Percentiles rank a stretch among this genome's conserved stretches.
These are phyloP conservation scores for Somateria mollissima DNA, from an alignment of 2,797 vertebrate species.

Conservation along the genomic window DNA sequence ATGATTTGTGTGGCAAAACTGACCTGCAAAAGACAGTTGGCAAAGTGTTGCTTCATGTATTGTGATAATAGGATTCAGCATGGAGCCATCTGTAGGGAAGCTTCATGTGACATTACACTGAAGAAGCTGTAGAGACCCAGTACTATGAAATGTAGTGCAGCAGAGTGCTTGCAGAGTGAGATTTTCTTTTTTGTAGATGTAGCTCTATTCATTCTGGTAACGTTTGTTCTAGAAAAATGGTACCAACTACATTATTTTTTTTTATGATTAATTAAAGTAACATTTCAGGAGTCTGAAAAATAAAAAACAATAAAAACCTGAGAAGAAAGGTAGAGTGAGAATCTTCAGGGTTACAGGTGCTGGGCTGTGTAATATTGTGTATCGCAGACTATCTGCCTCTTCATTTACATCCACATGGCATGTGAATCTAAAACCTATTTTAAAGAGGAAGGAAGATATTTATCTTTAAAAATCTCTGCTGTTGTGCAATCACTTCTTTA, in stretches of 20 bases:
- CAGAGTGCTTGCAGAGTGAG: background rate
- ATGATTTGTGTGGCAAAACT: conserved; percentile 2
- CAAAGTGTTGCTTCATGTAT: background rate
- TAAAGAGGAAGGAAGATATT: background rate
- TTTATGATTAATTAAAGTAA: background rate
- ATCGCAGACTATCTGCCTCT: background rate
- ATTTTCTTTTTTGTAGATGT: background rate
- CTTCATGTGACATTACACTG: background rate
- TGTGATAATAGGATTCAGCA: conserved; percentile 17
- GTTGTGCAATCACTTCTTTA: background rate
- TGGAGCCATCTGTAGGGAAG: background rate
- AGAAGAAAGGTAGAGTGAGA: background rate
- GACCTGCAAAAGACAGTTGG: conserved; percentile 10
- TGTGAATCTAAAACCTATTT: background rate
- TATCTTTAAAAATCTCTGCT: background rate
- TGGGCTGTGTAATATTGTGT: background rate
- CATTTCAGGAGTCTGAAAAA: background rate
- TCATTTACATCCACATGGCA: background rate
- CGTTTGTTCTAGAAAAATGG: background rate
- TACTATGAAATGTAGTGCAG: background rate
- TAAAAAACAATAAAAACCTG: background rate
- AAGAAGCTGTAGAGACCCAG: background rate
- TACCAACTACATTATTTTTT: background rate
- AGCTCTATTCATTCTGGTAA: background rate
- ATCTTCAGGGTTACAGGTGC: background rate